Evolutionary conservation across 2,113 vertebrate species (phyloP).

Genomic region (Notechis scutatus): DNA sequence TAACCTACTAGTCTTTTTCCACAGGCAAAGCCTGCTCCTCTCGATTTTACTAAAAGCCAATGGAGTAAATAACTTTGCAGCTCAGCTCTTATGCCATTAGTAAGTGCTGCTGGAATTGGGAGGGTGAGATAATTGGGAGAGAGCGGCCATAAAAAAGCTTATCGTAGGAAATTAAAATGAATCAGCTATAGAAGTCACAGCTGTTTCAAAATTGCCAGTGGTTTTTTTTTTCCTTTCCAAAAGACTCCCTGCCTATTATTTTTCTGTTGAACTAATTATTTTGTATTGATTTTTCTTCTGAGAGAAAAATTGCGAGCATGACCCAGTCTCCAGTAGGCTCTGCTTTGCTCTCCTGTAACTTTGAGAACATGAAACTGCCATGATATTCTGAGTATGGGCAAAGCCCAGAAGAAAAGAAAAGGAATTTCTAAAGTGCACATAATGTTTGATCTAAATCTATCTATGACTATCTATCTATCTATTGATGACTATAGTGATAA

Average conservation of each 20-base stretch:
- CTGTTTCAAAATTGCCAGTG: not conserved
- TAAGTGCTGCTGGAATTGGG: not conserved
- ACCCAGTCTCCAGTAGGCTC: conserved; percentile 1
- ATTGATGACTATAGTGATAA: not conserved
- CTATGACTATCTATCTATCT: not conserved
- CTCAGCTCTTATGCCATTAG: conserved; percentile 2
- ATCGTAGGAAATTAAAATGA: not conserved
- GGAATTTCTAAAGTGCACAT: not conserved
- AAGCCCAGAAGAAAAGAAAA: conserved; percentile 19
- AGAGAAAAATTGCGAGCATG: conserved; percentile 18
- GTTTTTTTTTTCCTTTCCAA: not conserved
- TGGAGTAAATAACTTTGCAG: conserved; percentile 8
- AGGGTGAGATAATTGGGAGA: not conserved
- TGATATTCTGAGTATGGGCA: conserved; percentile 37
- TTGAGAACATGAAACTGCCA: conserved; percentile 21
- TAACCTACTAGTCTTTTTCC: not conserved
- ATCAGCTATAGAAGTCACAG: not conserved
- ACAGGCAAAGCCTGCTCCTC: not conserved
- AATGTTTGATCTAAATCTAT: not conserved
- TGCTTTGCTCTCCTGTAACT: conserved; percentile 13
- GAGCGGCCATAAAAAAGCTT: not conserved
- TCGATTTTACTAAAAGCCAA: not conserved
- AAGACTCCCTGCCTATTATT: conserved; percentile 25
- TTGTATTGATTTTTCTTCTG: conserved; percentile 37
- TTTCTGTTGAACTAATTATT: conserved; percentile 43